A percentile compares a stretch with the other conserved stretches of the same genome.
These are phyloP conservation scores for Nautilus pompilius DNA, from an alignment of 1,140 invertebrate species.

Conservation along the genomic window DNA sequence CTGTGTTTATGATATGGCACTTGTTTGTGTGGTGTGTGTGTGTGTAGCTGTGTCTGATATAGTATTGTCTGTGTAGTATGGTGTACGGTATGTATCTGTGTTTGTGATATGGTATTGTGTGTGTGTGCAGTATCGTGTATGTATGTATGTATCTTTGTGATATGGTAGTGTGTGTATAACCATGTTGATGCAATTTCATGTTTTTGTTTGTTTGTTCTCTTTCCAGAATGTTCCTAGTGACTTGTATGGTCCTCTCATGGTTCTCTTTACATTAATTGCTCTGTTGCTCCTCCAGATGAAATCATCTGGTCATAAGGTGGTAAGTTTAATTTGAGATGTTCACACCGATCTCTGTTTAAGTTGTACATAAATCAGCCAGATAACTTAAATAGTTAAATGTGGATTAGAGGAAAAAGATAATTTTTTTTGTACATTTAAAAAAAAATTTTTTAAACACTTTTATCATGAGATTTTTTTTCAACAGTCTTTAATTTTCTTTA, in stretches of 20 bases:
- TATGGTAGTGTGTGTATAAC: neutral
- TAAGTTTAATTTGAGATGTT: conserved; percentile 18
- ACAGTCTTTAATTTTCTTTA: neutral
- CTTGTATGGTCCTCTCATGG: conserved; percentile 56
- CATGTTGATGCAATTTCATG: neutral
- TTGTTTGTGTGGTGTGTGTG: no score
- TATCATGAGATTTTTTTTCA: no score
- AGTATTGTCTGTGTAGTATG: neutral
- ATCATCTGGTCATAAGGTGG: conserved; percentile 51
- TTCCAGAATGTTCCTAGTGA: conserved; percentile 48
- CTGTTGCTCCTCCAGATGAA: conserved; percentile 57
- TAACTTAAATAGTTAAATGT: neutral
- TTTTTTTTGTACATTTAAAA: neutral
- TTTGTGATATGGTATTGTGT: no score
- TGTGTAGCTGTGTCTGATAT: no score
- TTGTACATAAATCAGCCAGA: neutral
- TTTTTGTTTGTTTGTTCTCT: conserved; percentile 3
- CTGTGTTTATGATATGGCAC: no score
- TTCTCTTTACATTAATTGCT: conserved; percentile 55
- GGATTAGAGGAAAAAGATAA: neutral
- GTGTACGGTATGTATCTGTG: no score
- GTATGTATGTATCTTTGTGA: neutral
- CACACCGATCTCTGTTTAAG: neutral
- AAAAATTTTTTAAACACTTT: neutral
- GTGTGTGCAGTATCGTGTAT: neutral